Percentiles rank a stretch among this genome's conserved stretches.
phyloP scores from a whole-genome alignment of 2,797 vertebrate genomes.

The Podarcis lilfordi region DNA sequence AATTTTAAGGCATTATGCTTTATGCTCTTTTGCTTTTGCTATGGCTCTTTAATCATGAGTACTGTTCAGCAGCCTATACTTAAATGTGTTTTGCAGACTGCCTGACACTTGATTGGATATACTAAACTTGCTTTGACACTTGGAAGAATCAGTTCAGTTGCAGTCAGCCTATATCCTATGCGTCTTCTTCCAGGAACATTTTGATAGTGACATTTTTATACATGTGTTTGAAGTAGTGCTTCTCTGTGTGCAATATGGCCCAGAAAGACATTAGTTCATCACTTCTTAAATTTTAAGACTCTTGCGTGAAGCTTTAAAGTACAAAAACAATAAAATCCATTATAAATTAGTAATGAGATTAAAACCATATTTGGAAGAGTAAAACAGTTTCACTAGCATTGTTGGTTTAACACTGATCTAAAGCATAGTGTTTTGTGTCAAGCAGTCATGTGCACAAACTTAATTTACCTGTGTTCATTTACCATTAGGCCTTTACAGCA shows the following conservation, averaged over 20 bases:
- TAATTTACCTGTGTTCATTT: conserved; percentile 12
- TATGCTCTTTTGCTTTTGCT: neutral
- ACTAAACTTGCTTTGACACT: conserved; percentile 24
- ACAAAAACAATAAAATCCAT: neutral
- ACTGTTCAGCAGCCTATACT: neutral
- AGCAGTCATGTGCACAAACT: conserved; percentile 27
- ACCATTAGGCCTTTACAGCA: conserved; percentile 20
- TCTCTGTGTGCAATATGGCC: neutral
- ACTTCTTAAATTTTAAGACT: neutral
- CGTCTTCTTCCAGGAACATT: neutral
- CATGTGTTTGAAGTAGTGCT: neutral
- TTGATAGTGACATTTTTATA: neutral
- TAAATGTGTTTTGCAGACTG: conserved; percentile 1
- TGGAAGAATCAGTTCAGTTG: conserved; percentile 5
- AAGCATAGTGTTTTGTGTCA: neutral
- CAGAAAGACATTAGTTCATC: neutral
- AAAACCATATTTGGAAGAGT: conserved; percentile 15
- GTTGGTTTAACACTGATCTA: conserved; percentile 28
- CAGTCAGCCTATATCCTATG: neutral
- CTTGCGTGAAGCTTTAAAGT: neutral
- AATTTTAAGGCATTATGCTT: neutral
- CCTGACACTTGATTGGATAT: neutral
- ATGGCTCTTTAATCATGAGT: neutral
- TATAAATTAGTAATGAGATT: neutral
- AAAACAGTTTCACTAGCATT: neutral